phyloP scores from a whole-genome alignment of 2,113 vertebrate species.

The Columba livia region DNA sequence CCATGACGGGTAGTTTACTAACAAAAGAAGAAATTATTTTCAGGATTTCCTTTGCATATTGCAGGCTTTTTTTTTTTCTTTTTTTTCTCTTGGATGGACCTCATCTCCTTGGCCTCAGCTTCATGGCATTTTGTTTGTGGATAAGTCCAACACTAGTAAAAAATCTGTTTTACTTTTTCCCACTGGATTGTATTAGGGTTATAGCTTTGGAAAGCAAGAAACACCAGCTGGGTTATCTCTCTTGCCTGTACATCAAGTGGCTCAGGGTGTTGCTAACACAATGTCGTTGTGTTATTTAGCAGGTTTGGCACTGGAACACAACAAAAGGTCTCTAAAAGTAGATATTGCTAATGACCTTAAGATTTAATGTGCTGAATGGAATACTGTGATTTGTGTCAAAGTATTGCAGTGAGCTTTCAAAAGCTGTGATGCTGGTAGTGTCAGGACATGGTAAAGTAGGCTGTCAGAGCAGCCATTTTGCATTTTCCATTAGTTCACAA shows the following conservation, averaged over 20 bases:
- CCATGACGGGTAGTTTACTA: conserved; percentile 31
- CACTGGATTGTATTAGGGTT: background rate
- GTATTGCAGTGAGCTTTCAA: background rate
- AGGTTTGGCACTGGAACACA: background rate
- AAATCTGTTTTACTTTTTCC: conserved; percentile 32
- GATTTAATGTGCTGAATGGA: background rate
- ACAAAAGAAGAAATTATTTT: conserved; percentile 28
- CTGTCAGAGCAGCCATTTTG: background rate
- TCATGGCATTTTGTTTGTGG: background rate
- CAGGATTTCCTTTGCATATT: background rate
- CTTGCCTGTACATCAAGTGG: background rate
- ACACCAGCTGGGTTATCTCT: conserved; percentile 49
- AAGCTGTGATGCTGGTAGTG: background rate
- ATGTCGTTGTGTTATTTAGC: background rate
- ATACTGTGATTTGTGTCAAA: background rate
- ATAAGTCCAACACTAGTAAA: conserved; percentile 1
- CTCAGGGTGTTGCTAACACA: background rate
- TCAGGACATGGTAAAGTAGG: background rate
- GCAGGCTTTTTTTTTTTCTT: rapidly evolving
- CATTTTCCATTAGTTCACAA: background rate
- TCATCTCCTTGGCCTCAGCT: background rate
- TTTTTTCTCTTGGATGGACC: background rate
- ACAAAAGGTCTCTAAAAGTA: background rate
- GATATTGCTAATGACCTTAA: background rate
- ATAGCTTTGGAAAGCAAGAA: conserved; percentile 51